Evolutionary conservation across 2,888 invertebrate species (phyloP).

Genomic region (Netelia inedita): DNA sequence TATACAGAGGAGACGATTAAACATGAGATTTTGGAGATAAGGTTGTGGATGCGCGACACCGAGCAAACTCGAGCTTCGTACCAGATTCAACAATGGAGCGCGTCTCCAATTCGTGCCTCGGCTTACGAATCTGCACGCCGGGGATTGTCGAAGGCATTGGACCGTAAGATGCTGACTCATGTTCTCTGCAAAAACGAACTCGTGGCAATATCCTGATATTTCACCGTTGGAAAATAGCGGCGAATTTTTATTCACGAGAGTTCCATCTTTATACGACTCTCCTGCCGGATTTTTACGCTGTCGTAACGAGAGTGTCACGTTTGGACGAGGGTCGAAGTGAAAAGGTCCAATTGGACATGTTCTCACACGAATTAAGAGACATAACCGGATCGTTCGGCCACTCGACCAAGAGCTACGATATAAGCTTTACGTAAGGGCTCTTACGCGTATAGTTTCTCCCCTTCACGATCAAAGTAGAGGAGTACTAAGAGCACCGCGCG

Average conservation of each 20-base stretch:
- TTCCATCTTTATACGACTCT: neutral
- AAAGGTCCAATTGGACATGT: conserved; percentile 64
- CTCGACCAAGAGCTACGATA: conserved; percentile 27
- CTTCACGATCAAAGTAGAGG: conserved; percentile 13
- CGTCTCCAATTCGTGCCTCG: neutral
- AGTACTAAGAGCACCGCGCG: neutral
- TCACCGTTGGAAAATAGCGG: neutral
- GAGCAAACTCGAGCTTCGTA: neutral
- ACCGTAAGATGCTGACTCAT: neutral
- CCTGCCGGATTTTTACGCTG: too few relatives aligned
- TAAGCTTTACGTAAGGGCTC: conserved; percentile 50
- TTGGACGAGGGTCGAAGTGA: neutral
- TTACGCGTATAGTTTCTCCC: conserved; percentile 24
- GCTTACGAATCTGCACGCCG: neutral
- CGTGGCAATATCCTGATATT: neutral
- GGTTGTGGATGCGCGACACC: neutral
- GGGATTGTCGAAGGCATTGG: neutral
- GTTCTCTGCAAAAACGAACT: too few relatives aligned
- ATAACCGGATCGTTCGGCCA: conserved; percentile 10
- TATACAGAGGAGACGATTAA: neutral
- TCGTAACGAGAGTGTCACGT: too few relatives aligned
- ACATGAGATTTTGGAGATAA: neutral
- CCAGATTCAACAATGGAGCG: neutral
- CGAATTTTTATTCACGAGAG: neutral
- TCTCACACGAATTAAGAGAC: conserved; percentile 66